A percentile compares a stretch with the other conserved stretches of the same genome.
Evolutionary conservation across 2,888 invertebrate species (phyloP).

Genomic region (Galerucella nymphaeae): DNA sequence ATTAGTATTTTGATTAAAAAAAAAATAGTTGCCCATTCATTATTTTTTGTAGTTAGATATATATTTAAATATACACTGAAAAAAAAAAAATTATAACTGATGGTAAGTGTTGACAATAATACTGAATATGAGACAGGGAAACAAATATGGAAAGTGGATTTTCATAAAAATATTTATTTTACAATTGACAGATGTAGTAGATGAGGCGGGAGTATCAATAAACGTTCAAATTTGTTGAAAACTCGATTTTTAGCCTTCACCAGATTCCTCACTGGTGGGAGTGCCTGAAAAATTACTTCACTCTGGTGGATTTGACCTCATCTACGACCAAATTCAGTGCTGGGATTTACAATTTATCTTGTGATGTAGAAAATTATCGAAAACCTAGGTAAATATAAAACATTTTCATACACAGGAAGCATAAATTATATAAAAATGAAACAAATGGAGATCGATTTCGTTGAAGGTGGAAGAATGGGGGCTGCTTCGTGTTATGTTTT

Average conservation of each 20-base stretch:
- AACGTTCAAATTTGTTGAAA: too few species aligned
- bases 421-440: too few species aligned
- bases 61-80: background rate
- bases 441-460: too few species aligned
- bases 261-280: too few species aligned
- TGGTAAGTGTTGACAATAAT: background rate
- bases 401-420: background rate
- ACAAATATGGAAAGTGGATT: background rate
- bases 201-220: background rate
- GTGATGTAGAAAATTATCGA: background rate
- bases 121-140: background rate
- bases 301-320: background rate
- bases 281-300: too few species aligned
- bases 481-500: conserved; percentile 6
- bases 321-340: background rate
- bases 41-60: background rate
- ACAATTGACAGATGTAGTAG: background rate
- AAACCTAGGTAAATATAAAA: background rate
- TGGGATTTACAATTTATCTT: background rate
- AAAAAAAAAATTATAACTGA: background rate
- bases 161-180: background rate
- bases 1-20: background rate
- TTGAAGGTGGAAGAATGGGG: too few species aligned
- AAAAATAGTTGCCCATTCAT: background rate
- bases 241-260: too few species aligned